Evolutionary conservation across 2,888 invertebrate genomes (phyloP).

Genomic region (Scelioninae gen. 2): DNA sequence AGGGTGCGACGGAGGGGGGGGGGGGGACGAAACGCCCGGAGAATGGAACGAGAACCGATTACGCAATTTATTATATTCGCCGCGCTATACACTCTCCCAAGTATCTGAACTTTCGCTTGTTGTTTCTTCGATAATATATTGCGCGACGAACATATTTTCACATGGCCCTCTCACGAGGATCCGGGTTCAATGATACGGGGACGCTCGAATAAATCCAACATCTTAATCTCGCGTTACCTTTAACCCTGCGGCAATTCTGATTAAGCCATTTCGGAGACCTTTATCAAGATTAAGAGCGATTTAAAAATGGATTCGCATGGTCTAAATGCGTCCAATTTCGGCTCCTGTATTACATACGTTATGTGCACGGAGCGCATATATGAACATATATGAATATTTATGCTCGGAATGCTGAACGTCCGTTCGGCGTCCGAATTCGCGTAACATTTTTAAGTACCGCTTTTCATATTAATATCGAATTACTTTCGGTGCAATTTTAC

Average conservation of each 20-base stretch:
- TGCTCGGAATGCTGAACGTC: too few relatives aligned
- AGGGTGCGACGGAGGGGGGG: slow-evolving; percentile 4
- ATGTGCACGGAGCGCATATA: background rate
- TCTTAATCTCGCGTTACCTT: slow-evolving; percentile 15
- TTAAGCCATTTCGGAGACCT: background rate
- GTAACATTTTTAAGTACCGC: too few relatives aligned
- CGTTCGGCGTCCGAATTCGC: too few relatives aligned
- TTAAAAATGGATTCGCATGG: too few relatives aligned
- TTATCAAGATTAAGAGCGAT: background rate
- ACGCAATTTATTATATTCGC: slow-evolving; percentile 60
- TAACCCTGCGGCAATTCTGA: background rate
- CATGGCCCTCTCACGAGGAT: slow-evolving; percentile 37
- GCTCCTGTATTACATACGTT: too few relatives aligned
- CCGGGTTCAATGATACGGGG: slow-evolving; percentile 22
- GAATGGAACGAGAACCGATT: slow-evolving; percentile 54
- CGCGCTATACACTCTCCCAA: slow-evolving; percentile 47
- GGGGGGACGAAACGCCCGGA: slow-evolving; percentile 13
- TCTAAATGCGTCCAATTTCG: too few relatives aligned
- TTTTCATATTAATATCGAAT: too few relatives aligned
- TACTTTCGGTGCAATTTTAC: too few relatives aligned
- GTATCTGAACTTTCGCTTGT: slow-evolving; percentile 59
- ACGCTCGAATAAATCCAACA: slow-evolving; percentile 21
- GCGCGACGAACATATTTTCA: slow-evolving; percentile 51
- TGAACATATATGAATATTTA: background rate
- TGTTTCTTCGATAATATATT: slow-evolving; percentile 60